Percentiles rank a stretch among this genome's conserved stretches.
These are phyloP conservation scores for Vultur gryphus DNA, from an alignment of 2,797 vertebrate species.

Conservation along the genomic window DNA sequence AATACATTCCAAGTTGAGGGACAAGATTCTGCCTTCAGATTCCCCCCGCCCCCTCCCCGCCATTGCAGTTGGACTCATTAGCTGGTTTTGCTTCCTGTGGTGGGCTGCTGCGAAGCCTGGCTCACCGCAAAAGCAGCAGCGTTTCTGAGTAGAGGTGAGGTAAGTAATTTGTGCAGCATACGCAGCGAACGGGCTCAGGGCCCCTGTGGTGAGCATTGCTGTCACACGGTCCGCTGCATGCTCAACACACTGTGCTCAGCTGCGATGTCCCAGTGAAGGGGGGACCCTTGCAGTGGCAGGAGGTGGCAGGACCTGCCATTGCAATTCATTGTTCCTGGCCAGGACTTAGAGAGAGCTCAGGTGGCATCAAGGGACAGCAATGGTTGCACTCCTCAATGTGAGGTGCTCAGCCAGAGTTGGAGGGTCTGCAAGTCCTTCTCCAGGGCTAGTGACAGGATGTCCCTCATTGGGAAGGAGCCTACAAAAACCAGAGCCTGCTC, in stretches of 20 bases:
- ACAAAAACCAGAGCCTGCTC: not conserved
- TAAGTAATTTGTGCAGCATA: not conserved
- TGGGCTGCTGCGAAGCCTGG: not conserved
- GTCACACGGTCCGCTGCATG: accelerated
- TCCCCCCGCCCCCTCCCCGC: not conserved
- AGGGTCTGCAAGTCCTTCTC: not conserved
- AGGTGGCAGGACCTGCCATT: not conserved
- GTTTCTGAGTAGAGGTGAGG: not conserved
- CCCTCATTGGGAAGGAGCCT: not conserved
- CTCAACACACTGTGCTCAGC: not conserved
- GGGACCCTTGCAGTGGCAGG: not conserved
- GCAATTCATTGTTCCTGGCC: not conserved
- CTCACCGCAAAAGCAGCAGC: not conserved
- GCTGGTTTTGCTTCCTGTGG: not conserved
- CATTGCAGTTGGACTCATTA: not conserved
- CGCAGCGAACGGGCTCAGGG: accelerated
- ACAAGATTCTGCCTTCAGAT: not conserved
- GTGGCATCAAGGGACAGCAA: not conserved
- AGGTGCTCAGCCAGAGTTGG: not conserved
- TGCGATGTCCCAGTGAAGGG: not conserved
- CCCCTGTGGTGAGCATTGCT: not conserved
- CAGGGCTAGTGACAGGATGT: not conserved
- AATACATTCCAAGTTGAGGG: not conserved
- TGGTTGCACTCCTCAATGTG: accelerated
- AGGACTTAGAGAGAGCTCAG: not conserved